Evolutionary conservation across 2,797 vertebrate genomes (phyloP).

Genomic region (Triplophysa bombifrons): DNA sequence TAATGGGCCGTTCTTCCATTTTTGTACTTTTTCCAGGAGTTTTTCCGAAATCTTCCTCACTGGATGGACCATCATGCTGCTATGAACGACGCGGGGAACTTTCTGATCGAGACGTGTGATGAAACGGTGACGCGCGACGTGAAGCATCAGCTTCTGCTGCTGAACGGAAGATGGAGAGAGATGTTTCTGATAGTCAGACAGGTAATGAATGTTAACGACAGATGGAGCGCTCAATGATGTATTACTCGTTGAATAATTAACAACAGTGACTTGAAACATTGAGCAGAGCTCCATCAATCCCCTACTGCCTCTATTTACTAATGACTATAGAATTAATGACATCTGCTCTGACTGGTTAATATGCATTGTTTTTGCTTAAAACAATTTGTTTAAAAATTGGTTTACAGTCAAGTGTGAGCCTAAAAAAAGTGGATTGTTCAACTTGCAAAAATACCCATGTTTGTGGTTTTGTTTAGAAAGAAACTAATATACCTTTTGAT

Average conservation of each 20-base stretch:
- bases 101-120: slow-evolving; percentile 96
- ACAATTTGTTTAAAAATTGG: background rate
- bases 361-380: background rate
- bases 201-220: slow-evolving; percentile 19
- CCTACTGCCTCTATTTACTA: background rate
- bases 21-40: slow-evolving; percentile 77
- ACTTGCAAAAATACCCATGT: background rate
- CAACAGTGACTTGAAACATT: background rate
- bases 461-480: background rate
- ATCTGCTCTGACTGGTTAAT: background rate
- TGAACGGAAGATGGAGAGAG: slow-evolving; percentile 97
- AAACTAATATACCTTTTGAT: background rate
- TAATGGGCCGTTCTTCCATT: background rate
- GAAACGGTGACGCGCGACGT: slow-evolving; percentile 93
- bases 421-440: background rate
- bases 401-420: background rate
- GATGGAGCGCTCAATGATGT: background rate
- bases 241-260: background rate
- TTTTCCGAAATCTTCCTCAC: slow-evolving; percentile 91
- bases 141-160: slow-evolving; percentile 92
- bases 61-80: slow-evolving; percentile 95
- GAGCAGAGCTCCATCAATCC: background rate
- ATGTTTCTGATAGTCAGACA: slow-evolving; percentile 96
- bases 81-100: slow-evolving; percentile 98
- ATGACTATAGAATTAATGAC: background rate